A percentile compares a stretch with the other conserved stretches of the same genome.
phyloP scores from a whole-genome alignment of 2,888 invertebrate species.

The Helleia helle region DNA sequence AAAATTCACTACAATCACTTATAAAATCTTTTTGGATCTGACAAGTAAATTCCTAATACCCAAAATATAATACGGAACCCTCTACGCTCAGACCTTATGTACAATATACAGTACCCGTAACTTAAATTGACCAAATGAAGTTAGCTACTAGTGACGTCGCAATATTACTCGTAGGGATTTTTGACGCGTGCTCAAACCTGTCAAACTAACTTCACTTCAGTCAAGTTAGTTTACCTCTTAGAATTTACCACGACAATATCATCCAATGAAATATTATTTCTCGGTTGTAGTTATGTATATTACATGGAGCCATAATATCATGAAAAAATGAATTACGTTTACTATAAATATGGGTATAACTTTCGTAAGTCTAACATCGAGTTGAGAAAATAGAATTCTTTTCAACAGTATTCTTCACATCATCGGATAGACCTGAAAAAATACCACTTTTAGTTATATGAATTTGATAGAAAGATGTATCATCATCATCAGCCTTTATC shows the following conservation, averaged over 20 bases:
- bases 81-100: not conserved
- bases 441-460: conserved; percentile 14
- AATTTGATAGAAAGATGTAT: no score
- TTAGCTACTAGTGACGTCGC: no score
- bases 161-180: no score
- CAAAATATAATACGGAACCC: conserved; percentile 21
- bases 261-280: not conserved
- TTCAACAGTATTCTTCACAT: conserved; percentile 32
- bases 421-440: conserved; percentile 56
- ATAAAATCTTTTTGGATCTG: conserved; percentile 32
- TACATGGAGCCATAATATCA: not conserved
- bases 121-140: no score
- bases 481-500: no score
- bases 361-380: conserved; percentile 53
- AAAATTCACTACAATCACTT: conserved; percentile 60
- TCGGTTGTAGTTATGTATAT: not conserved
- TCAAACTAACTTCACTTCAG: no score
- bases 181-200: no score
- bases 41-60: conserved; percentile 25
- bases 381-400: conserved; percentile 37
- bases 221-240: no score
- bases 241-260: not conserved
- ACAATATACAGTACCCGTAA: no score
- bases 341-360: conserved; percentile 21
- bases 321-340: conserved; percentile 8